These are phyloP conservation scores for Meghimatium bilineatum DNA, from an alignment of 2,888 invertebrate species.

Conservation along the genomic window DNA sequence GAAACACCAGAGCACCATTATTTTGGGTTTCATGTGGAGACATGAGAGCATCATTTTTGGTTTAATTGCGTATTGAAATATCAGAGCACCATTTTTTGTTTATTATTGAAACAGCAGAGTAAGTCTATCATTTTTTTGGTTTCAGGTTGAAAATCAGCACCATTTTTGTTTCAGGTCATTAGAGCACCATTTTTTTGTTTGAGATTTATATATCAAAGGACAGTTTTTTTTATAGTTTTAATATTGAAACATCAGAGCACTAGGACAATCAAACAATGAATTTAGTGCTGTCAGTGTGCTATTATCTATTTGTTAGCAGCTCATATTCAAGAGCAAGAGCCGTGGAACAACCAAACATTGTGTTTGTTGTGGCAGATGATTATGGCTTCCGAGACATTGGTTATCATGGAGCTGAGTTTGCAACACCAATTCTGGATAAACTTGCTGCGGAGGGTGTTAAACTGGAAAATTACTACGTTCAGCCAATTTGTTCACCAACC, in stretches of 20 bases:
- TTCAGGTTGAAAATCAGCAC: no score
- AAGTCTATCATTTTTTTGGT: no score
- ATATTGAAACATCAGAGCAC: background rate
- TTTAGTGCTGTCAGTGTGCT: background rate
- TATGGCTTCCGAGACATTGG: constrained; percentile 74
- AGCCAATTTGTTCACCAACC: constrained; percentile 75
- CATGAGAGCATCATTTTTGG: no score
- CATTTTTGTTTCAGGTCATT: no score
- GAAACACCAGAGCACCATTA: no score
- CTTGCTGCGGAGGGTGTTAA: constrained; percentile 69
- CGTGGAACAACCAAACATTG: constrained; percentile 57
- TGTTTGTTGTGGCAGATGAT: constrained; percentile 74
- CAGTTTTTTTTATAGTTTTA: background rate
- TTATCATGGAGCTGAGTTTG: constrained; percentile 71
- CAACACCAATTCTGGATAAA: constrained; percentile 70
- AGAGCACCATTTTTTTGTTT: no score
- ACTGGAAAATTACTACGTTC: constrained; percentile 74
- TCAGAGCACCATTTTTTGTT: no score
- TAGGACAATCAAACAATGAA: background rate
- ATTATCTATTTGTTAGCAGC: background rate
- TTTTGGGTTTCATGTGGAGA: no score
- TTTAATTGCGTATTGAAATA: no score
- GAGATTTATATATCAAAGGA: no score
- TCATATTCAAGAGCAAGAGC: background rate
- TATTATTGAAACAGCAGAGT: no score